Evolutionary conservation across 2,797 vertebrate species (phyloP).

Genomic region (Chelon labrosus): DNA sequence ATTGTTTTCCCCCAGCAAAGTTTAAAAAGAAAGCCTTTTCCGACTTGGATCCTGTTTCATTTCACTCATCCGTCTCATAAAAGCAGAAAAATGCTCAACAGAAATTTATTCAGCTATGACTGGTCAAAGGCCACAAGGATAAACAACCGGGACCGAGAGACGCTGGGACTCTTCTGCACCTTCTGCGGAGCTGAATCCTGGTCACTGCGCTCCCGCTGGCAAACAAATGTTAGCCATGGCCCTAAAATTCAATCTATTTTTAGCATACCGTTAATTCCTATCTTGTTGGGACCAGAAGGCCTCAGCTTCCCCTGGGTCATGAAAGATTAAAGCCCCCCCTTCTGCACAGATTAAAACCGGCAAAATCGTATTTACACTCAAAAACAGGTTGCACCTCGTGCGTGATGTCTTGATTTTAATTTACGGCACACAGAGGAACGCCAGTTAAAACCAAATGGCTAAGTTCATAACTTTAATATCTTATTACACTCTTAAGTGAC

Average conservation of each 20-base stretch:
- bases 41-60: slow-evolving; percentile 27
- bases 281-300: slow-evolving; percentile 59
- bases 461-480: neutral
- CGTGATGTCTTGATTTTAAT: slow-evolving; percentile 28
- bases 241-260: slow-evolving; percentile 65
- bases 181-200: slow-evolving; percentile 35
- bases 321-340: slow-evolving; percentile 70
- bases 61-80: slow-evolving; percentile 38
- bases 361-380: slow-evolving; percentile 60
- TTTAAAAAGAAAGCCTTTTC: slow-evolving; percentile 44
- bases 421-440: slow-evolving; percentile 4
- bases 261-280: slow-evolving; percentile 59
- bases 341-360: slow-evolving; percentile 59
- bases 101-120: slow-evolving; percentile 11
- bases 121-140: neutral
- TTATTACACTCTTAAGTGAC: slow-evolving; percentile 4
- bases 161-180: slow-evolving; percentile 19
- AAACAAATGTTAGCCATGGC: slow-evolving; percentile 60
- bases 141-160: neutral
- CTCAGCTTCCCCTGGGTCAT: slow-evolving; percentile 61
- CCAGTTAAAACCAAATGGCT: neutral
- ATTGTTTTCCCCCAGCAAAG: slow-evolving; percentile 24
- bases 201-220: slow-evolving; percentile 46
- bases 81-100: slow-evolving; percentile 4
- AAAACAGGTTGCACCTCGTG: slow-evolving; percentile 47